phyloP scores from a whole-genome alignment of 2,113 vertebrate genomes.

The Boleophthalmus pectinirostris region DNA sequence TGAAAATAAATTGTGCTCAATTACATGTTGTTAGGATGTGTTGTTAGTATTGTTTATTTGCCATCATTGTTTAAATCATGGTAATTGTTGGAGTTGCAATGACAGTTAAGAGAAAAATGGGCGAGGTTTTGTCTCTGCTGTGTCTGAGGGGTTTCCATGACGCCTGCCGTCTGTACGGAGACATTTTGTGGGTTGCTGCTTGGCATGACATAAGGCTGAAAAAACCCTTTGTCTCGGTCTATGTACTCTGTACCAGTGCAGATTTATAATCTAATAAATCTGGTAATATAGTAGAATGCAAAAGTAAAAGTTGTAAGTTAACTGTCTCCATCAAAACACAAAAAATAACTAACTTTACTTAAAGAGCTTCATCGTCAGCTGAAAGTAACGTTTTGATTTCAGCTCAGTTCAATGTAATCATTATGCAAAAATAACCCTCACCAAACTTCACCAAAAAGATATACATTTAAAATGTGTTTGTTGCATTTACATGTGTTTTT shows the following conservation, averaged over 20 bases:
- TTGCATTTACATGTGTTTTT: too few relatives aligned
- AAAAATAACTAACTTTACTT: too few relatives aligned
- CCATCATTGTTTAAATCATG: background rate
- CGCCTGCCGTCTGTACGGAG: constrained; percentile 41
- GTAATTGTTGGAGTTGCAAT: background rate
- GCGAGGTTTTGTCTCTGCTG: constrained; percentile 25
- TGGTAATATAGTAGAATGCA: background rate
- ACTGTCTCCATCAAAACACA: too few relatives aligned
- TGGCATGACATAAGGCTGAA: constrained; percentile 35
- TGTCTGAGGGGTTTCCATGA: constrained; percentile 61
- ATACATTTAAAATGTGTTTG: too few relatives aligned
- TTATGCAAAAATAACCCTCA: too few relatives aligned
- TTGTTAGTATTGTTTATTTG: background rate
- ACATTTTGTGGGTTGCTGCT: constrained; percentile 69
- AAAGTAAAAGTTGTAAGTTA: background rate
- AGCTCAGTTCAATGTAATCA: too few relatives aligned
- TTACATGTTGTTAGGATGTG: too few relatives aligned
- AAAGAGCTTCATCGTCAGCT: too few relatives aligned
- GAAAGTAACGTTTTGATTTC: too few relatives aligned
- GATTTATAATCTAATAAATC: background rate
- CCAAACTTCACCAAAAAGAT: too few relatives aligned
- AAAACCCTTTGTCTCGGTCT: constrained; percentile 50
- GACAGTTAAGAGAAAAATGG: constrained; percentile 19
- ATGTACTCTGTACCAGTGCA: constrained; percentile 14
- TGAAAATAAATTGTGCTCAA: background rate